A percentile compares a stretch with the other conserved stretches of the same genome.
phyloP scores from a whole-genome alignment of 2,888 invertebrate species.

The Tridacna crocea region DNA sequence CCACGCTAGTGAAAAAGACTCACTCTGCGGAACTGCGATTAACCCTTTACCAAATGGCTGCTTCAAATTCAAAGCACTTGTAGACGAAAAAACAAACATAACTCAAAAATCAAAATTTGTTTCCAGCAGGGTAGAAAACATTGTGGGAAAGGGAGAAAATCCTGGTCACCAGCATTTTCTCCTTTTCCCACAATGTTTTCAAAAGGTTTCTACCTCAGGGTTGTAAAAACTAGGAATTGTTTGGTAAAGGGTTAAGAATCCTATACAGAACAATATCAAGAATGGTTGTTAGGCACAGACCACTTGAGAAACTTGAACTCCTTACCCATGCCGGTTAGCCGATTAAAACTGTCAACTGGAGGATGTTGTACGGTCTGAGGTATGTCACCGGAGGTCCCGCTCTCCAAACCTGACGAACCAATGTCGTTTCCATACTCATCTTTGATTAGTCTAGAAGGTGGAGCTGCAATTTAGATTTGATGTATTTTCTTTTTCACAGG shows the following conservation, averaged over 20 bases:
- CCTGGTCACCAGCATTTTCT: not conserved
- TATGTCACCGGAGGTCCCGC: constrained; percentile 66
- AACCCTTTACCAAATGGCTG: too few relatives aligned
- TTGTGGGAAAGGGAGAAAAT: not conserved
- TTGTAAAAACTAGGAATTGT: too few relatives aligned
- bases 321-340: constrained; percentile 58
- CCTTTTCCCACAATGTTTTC: not conserved
- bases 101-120: too few relatives aligned
- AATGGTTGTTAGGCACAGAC: too few relatives aligned
- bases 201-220: too few relatives aligned
- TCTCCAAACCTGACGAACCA: constrained; percentile 59
- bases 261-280: not conserved
- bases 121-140: not conserved
- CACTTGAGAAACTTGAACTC: too few relatives aligned
- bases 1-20: too few relatives aligned
- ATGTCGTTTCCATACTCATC: constrained; percentile 88
- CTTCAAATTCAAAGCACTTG: too few relatives aligned
- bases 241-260: not conserved
- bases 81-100: too few relatives aligned
- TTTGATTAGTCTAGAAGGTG: constrained; percentile 92
- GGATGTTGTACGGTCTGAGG: constrained; percentile 77
- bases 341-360: constrained; percentile 69
- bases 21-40: too few relatives aligned
- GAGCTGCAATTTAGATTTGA: constrained; percentile 67
- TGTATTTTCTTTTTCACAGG: too few relatives aligned